Evolutionary conservation across 2,888 invertebrate species (phyloP), one percentile per base, ranked within the genome.

Genomic region (Latrodectus hesperus): DNA sequence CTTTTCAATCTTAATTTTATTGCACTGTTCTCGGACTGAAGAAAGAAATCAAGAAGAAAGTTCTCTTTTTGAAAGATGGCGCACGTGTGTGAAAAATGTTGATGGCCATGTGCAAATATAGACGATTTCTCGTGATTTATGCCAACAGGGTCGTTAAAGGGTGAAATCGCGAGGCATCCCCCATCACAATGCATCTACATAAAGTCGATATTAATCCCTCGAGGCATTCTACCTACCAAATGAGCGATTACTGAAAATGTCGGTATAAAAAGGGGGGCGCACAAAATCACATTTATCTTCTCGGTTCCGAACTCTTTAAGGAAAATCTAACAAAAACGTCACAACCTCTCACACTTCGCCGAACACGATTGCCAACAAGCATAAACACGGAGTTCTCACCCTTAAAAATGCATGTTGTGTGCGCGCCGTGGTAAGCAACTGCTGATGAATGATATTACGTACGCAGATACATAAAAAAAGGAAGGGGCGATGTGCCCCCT

Each of bases 361-460:
- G 75, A 74, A 79, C 85, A 85, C 75, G 85, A 51, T 85, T 75
- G 53, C 68, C 85, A 85, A 85, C 85, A 85, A 85, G 78, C 85
- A 75, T 85, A 85, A 85, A 85, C 85, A 85, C 70, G 70, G 75
- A 67, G 73, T 84, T 79, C 84, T 77, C 84, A 76, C 64, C 82
- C 68, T 65, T 73, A 60, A 60, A 16, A 60, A 16, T 49, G 70
- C 38, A 38, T 49, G 73, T 52, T 26, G 26, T 51, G 51, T 82
- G 82, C 64, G 71, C 49, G 80, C 71, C 78, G 55, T 80, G 14
- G 60, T 38, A 38, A 38, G 38, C 38, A 60, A 16, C n/a, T 76
- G 64, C 68, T 49, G 74, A 82, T 82, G 70, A 82, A 76, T 76
- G 83, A 76, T 76, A 83, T 83, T 77, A 72, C 84, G 84, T 84